A percentile compares a stretch with the other conserved stretches of the same genome.
phyloP scores from a whole-genome alignment of 2,888 invertebrate genomes.

The Perdita meconis region DNA sequence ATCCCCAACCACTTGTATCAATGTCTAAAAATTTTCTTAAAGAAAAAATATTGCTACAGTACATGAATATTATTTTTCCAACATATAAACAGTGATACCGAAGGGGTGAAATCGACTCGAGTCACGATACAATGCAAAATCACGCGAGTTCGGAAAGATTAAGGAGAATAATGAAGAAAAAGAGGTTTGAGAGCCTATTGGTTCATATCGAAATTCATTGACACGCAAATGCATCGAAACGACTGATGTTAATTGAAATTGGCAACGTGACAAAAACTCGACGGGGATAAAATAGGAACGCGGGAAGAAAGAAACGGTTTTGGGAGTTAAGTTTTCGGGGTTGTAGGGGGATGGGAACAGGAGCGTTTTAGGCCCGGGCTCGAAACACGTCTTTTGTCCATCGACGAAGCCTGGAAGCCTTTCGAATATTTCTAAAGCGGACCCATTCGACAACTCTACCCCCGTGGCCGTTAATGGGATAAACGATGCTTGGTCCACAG shows the following conservation, averaged over 20 bases:
- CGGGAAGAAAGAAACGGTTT: conserved; percentile 25
- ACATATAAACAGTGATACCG: no score
- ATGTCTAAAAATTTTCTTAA: no score
- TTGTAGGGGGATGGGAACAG: conserved; percentile 37
- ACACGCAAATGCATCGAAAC: neutral
- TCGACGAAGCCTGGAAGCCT: conserved; percentile 65
- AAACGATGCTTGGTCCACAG: conserved; percentile 73
- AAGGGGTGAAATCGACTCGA: no score
- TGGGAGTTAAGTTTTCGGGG: conserved; percentile 36
- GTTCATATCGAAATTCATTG: no score
- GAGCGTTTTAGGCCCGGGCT: conserved; percentile 62
- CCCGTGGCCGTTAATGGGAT: conserved; percentile 69
- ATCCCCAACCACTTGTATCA: no score
- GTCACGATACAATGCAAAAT: no score
- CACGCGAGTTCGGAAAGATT: no score
- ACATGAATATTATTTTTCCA: no score
- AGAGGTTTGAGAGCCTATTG: no score
- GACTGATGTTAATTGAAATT: conserved; percentile 1
- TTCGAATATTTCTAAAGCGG: conserved; percentile 69
- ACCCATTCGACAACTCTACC: conserved; percentile 61
- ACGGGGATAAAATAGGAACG: neutral
- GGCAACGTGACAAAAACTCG: conserved; percentile 2
- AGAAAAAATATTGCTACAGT: no score
- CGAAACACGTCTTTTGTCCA: conserved; percentile 72
- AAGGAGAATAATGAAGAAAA: no score